Evolutionary conservation across 2,888 invertebrate species (phyloP).

Genomic region (Polydrusus tereticollis): DNA sequence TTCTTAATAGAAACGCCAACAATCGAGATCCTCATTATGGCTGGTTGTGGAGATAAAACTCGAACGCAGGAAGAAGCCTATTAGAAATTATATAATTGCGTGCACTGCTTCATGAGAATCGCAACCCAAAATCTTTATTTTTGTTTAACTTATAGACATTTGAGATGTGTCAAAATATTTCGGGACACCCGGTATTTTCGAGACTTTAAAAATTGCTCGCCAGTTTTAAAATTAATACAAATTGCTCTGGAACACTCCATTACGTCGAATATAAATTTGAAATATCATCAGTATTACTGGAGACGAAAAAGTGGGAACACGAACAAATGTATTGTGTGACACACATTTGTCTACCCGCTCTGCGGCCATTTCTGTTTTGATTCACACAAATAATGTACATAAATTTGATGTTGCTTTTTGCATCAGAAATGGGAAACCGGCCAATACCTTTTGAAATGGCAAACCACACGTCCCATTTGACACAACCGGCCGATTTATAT

Average conservation of each 20-base stretch:
- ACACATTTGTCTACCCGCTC: slow-evolving; percentile 45
- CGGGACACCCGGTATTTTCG: no score
- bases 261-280: slow-evolving; percentile 41
- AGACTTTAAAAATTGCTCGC: background rate
- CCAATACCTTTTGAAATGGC: slow-evolving; percentile 45
- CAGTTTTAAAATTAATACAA: slow-evolving; percentile 35
- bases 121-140: no score
- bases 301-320: slow-evolving; percentile 30
- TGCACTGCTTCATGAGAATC: no score
- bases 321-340: slow-evolving; percentile 49
- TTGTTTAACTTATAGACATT: no score
- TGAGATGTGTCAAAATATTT: no score
- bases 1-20: no score
- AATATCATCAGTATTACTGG: slow-evolving; percentile 43
- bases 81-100: no score
- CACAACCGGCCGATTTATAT: slow-evolving; percentile 46
- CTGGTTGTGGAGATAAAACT: no score
- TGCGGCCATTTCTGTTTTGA: slow-evolving; percentile 44
- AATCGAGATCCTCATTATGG: no score
- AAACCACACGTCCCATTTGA: slow-evolving; percentile 49
- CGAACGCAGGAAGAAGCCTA: no score
- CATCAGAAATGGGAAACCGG: slow-evolving; percentile 18
- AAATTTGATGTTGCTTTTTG: slow-evolving; percentile 37
- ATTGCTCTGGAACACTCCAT: slow-evolving; percentile 34
- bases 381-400: slow-evolving; percentile 43